Conservation (phyloP, 2,888 invertebrate species). For the Drosophila niveifrons region DNA sequence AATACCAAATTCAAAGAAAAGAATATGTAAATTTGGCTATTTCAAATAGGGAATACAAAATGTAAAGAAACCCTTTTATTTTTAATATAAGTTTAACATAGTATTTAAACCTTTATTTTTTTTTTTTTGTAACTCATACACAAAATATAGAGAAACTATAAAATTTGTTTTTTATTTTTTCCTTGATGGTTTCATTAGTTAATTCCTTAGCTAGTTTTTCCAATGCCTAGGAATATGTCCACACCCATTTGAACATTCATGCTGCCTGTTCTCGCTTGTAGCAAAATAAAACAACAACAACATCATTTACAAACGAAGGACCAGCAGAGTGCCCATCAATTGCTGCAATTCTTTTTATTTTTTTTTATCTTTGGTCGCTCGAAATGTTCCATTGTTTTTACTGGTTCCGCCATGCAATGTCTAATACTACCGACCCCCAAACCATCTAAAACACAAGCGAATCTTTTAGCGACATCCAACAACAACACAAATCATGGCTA, state of each 20-base stretch:
- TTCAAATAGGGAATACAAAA: too few species aligned
- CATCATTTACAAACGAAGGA: conserved; percentile 15
- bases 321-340: conserved; percentile 59
- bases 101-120: too few species aligned
- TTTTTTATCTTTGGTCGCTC: conserved; percentile 36
- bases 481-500: conserved; percentile 77
- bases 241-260: conserved; percentile 60
- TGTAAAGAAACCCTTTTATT: too few species aligned
- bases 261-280: conserved; percentile 68
- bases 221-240: conserved; percentile 29
- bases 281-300: conserved; percentile 20
- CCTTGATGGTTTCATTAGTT: not conserved
- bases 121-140: too few species aligned
- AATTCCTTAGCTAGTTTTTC: not conserved
- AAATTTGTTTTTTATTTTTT: not conserved
- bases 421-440: conserved; percentile 10
- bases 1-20: too few species aligned
- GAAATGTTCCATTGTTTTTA: conserved; percentile 75
- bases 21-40: too few species aligned
- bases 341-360: conserved; percentile 59
- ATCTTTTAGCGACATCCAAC: conserved; percentile 38
- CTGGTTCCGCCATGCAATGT: conserved; percentile 55
- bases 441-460: conserved; percentile 3
- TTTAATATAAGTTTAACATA: too few species aligned
- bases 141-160: not conserved